Percentiles rank a stretch among this genome's conserved stretches.
These are phyloP conservation scores for Microcebus jonahi DNA, from an alignment of 2,113 vertebrate species.

Conservation along the genomic window DNA sequence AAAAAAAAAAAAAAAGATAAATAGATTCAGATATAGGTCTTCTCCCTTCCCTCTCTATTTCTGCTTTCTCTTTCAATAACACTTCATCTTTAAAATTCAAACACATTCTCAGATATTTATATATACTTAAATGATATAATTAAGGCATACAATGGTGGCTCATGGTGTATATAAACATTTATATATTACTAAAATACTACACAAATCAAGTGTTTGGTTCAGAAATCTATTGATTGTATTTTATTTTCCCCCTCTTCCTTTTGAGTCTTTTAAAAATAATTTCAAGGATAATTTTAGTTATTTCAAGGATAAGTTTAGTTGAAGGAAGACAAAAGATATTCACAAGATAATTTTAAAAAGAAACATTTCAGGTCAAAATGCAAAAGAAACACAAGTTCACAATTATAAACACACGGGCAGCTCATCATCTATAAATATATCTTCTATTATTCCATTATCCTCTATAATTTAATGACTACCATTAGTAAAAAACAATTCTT, in stretches of 20 bases:
- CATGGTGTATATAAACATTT: background rate
- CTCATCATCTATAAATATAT: background rate
- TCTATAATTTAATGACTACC: conserved; percentile 1
- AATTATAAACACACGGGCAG: conserved; percentile 28
- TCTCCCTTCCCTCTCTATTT: background rate
- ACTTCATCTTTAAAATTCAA: conserved; percentile 1
- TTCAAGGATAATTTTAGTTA: background rate
- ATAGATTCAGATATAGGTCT: background rate
- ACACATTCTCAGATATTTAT: background rate
- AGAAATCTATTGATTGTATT: conserved; percentile 38
- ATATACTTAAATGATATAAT: background rate
- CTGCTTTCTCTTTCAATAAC: background rate
- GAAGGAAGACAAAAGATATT: background rate
- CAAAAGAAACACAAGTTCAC: background rate
- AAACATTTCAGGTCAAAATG: conserved; percentile 3
- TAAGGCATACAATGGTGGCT: background rate
- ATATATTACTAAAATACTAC: conserved; percentile 13
- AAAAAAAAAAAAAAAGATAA: background rate
- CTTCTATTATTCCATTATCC: background rate
- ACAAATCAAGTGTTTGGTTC: background rate
- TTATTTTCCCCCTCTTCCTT: background rate
- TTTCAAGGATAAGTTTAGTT: background rate
- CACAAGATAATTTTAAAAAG: conserved; percentile 12
- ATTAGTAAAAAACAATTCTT: conserved; percentile 48
- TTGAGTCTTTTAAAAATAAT: conserved; percentile 39